Evolutionary conservation across 2,797 vertebrate genomes (phyloP).

Genomic region (Todus mexicanus): DNA sequence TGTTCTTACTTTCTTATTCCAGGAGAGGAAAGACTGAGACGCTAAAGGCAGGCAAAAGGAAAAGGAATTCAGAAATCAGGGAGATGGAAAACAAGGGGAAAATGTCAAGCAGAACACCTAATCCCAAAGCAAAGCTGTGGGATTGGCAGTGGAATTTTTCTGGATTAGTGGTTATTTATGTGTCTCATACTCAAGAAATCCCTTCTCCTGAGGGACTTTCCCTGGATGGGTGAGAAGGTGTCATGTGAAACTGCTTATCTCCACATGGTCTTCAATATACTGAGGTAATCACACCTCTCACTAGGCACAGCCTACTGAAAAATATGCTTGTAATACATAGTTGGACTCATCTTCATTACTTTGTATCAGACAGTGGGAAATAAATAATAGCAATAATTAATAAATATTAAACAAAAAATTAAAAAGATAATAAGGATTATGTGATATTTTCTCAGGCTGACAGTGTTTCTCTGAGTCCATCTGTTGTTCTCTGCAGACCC

Average conservation of each 20-base stretch:
- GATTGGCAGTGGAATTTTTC: not conserved
- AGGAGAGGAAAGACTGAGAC: not conserved
- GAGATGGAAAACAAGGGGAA: not conserved
- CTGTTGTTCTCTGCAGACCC: not conserved
- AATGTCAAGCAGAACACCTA: not conserved
- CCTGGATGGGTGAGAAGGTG: not conserved
- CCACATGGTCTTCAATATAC: not conserved
- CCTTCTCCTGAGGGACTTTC: not conserved
- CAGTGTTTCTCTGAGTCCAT: not conserved
- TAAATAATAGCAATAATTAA: not conserved
- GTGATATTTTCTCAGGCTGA: not conserved
- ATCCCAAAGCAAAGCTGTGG: not conserved
- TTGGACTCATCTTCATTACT: not conserved
- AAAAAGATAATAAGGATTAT: not conserved
- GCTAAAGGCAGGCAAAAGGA: not conserved
- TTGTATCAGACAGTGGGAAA: not conserved
- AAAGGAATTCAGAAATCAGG: not conserved
- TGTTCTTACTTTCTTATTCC: not conserved
- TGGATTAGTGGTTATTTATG: not conserved
- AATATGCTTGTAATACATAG: not conserved
- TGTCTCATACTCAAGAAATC: not conserved
- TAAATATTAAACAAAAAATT: not conserved
- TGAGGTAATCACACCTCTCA: not conserved
- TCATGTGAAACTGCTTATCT: not conserved
- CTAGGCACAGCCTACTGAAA: not conserved